phyloP scores from a whole-genome alignment of 1,140 invertebrate species.

The Rhizoglyphus robini region DNA sequence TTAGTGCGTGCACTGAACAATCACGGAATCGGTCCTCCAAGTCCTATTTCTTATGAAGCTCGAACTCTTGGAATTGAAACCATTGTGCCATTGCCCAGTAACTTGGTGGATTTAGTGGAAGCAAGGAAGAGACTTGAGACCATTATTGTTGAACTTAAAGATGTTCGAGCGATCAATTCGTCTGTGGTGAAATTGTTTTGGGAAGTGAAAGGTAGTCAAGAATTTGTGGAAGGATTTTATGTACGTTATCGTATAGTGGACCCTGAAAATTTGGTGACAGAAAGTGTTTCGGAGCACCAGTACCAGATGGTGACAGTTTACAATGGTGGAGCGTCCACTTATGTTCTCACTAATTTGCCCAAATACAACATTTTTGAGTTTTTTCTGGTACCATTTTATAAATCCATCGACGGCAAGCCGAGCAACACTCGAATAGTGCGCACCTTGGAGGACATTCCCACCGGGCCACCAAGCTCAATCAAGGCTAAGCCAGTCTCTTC shows the following conservation, averaged over 20 bases:
- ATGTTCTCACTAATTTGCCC: slow-evolving; percentile 53
- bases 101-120: slow-evolving; percentile 34
- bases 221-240: slow-evolving; percentile 67
- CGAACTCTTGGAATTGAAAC: slow-evolving; percentile 26
- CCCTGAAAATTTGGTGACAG: background rate
- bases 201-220: slow-evolving; percentile 45
- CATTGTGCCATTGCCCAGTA: background rate
- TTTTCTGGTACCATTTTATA: slow-evolving; percentile 74
- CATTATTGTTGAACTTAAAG: slow-evolving; percentile 49
- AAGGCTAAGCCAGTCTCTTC: slow-evolving; percentile 61
- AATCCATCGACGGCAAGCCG: slow-evolving; percentile 65
- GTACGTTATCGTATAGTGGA: slow-evolving; percentile 68
- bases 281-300: slow-evolving; percentile 27
- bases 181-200: slow-evolving; percentile 67
- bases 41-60: slow-evolving; percentile 42
- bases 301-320: slow-evolving; percentile 47
- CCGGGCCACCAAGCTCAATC: slow-evolving; percentile 6
- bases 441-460: slow-evolving; percentile 35
- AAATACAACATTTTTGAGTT: slow-evolving; percentile 74
- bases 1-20: slow-evolving; percentile 75
- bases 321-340: slow-evolving; percentile 35
- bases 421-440: slow-evolving; percentile 36
- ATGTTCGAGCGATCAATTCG: slow-evolving; percentile 59
- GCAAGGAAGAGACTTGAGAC: slow-evolving; percentile 39
- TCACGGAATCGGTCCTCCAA: slow-evolving; percentile 50